Evolutionary conservation across 2,113 vertebrate genomes (phyloP).

Genomic region (Tupaia tana): DNA sequence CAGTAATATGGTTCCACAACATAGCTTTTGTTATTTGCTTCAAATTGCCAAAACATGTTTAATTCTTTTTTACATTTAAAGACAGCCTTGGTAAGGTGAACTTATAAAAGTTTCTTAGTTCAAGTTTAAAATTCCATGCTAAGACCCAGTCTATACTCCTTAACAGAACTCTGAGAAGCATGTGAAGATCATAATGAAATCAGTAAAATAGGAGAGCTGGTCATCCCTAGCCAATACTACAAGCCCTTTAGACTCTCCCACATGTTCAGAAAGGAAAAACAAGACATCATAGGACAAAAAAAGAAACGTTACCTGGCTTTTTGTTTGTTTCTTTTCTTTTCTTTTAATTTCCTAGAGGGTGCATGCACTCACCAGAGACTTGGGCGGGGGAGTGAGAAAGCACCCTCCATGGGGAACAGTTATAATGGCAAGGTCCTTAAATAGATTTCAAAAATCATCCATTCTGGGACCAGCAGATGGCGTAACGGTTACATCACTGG

Average conservation of each 20-base stretch:
- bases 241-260: not conserved
- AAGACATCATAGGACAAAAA: not conserved
- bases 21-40: not conserved
- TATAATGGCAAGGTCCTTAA: not conserved
- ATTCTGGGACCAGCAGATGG: not conserved
- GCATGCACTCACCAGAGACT: no score
- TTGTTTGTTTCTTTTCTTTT: not conserved
- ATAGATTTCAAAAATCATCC: not conserved
- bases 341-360: no score
- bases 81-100: not conserved
- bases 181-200: not conserved
- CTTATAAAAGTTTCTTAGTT: slow-evolving; percentile 22
- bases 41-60: not conserved
- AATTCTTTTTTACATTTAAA: slow-evolving; percentile 7
- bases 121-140: not conserved
- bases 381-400: no score
- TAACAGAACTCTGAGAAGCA: not conserved
- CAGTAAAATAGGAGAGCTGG: not conserved
- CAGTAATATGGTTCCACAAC: not conserved
- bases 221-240: not conserved
- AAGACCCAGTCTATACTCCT: not conserved
- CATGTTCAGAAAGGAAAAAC: not conserved
- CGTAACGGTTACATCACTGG: no score
- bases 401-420: no score
- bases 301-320: not conserved